Percentiles rank a stretch among this genome's conserved stretches.
Conservation (phyloP, 2,797 vertebrate genomes). For the Gambelia wislizenii region DNA sequence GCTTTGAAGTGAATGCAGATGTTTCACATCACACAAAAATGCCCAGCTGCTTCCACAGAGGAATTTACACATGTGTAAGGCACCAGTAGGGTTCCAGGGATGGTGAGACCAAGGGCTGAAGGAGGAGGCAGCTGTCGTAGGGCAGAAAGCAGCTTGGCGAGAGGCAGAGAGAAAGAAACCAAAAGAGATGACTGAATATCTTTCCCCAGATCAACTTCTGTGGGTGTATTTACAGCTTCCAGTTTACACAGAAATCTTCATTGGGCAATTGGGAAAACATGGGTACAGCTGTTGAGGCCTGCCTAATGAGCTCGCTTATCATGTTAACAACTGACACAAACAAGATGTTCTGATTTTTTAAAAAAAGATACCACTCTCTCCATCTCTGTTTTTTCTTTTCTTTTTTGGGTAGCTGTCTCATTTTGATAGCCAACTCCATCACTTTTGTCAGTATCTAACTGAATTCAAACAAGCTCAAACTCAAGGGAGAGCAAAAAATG, state of each 20-base stretch:
- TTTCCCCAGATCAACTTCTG: too few species aligned
- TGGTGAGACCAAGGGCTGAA: too few species aligned
- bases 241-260: background rate
- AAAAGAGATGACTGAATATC: background rate
- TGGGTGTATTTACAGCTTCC: background rate
- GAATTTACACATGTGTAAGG: too few species aligned
- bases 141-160: too few species aligned
- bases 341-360: background rate
- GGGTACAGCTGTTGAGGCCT: background rate
- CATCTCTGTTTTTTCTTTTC: background rate
- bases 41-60: too few species aligned
- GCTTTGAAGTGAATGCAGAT: too few species aligned
- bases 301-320: background rate
- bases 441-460: too few species aligned
- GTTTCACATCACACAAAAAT: too few species aligned
- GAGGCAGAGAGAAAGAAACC: too few species aligned
- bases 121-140: too few species aligned
- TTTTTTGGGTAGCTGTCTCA: background rate
- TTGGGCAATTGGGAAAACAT: background rate
- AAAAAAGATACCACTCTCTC: background rate
- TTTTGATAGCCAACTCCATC: background rate
- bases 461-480: too few species aligned
- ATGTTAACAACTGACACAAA: background rate
- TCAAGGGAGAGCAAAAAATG: background rate
- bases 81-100: too few species aligned